phyloP scores from a whole-genome alignment of 2,888 invertebrate genomes.

The Agrotis ipsilon region DNA sequence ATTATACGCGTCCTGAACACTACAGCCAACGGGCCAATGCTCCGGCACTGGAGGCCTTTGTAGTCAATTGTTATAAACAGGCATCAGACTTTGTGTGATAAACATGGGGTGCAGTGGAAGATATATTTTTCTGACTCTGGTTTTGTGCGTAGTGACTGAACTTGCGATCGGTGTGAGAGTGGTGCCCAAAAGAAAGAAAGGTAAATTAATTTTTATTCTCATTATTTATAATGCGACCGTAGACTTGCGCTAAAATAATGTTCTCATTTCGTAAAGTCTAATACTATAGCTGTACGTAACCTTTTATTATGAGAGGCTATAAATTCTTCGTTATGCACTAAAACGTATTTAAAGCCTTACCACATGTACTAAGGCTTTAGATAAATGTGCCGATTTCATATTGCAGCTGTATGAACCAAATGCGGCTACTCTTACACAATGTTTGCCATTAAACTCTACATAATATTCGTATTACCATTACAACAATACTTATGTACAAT shows the following conservation, averaged over 20 bases:
- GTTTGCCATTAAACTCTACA: slow-evolving; percentile 55
- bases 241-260: slow-evolving; percentile 16
- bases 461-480: slow-evolving; percentile 14
- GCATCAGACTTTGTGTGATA: slow-evolving; percentile 80
- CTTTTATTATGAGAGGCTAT: slow-evolving; percentile 33
- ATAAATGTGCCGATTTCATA: slow-evolving; percentile 56
- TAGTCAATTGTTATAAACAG: slow-evolving; percentile 70
- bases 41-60: slow-evolving; percentile 78
- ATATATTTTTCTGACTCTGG: slow-evolving; percentile 88
- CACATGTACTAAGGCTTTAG: slow-evolving; percentile 33
- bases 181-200: slow-evolving; percentile 91
- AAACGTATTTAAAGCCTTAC: slow-evolving; percentile 56
- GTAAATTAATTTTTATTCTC: slow-evolving; percentile 75
- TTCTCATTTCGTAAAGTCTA: slow-evolving; percentile 40
- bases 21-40: slow-evolving; percentile 78
- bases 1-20: slow-evolving; percentile 72
- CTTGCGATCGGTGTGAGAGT: slow-evolving; percentile 90
- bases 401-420: slow-evolving; percentile 55
- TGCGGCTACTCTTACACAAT: slow-evolving; percentile 60
- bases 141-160: slow-evolving; percentile 89
- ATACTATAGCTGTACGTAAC: slow-evolving; percentile 33
- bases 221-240: not conserved
- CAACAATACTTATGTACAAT: not conserved
- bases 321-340: slow-evolving; percentile 60
- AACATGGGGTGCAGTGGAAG: slow-evolving; percentile 89